These are phyloP conservation scores for Apis cerana DNA, from an alignment of 1,140 invertebrate species.

Conservation along the genomic window DNA sequence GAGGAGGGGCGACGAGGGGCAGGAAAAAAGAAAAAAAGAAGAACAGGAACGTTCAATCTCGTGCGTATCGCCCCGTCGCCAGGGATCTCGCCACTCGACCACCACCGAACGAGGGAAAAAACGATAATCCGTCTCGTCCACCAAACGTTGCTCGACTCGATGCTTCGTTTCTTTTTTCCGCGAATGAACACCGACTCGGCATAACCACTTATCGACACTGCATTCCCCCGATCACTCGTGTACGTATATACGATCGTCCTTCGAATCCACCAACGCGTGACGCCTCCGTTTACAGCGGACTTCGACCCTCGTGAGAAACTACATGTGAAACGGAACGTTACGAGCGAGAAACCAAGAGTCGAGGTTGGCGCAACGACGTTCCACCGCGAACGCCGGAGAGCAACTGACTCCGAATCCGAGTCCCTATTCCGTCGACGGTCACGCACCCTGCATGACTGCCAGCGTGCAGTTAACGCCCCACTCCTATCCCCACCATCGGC, in stretches of 20 bases:
- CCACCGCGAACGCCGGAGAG: slow-evolving; percentile 62
- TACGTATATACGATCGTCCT: not conserved
- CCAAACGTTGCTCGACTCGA: not conserved
- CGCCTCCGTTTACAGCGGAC: not conserved
- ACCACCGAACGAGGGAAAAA: not conserved
- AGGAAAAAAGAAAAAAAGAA: too few relatives aligned
- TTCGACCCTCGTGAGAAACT: slow-evolving; percentile 23
- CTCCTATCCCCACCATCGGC: not conserved
- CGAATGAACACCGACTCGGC: slow-evolving; percentile 40
- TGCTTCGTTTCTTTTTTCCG: too few relatives aligned
- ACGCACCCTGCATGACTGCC: slow-evolving; percentile 66
- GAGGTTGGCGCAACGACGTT: slow-evolving; percentile 43
- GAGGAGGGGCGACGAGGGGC: not conserved
- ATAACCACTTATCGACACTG: slow-evolving; percentile 31
- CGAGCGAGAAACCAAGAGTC: not conserved
- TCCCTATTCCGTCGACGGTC: slow-evolving; percentile 66
- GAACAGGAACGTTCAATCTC: not conserved
- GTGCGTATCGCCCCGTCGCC: not conserved
- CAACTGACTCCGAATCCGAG: slow-evolving; percentile 64
- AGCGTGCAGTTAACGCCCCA: slow-evolving; percentile 56
- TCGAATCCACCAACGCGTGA: not conserved
- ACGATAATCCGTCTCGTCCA: not conserved
- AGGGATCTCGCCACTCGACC: not conserved
- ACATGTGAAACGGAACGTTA: not conserved
- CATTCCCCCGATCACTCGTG: not conserved